Conservation (phyloP, 2,797 vertebrate species). For the Eulemur mongoz region DNA sequence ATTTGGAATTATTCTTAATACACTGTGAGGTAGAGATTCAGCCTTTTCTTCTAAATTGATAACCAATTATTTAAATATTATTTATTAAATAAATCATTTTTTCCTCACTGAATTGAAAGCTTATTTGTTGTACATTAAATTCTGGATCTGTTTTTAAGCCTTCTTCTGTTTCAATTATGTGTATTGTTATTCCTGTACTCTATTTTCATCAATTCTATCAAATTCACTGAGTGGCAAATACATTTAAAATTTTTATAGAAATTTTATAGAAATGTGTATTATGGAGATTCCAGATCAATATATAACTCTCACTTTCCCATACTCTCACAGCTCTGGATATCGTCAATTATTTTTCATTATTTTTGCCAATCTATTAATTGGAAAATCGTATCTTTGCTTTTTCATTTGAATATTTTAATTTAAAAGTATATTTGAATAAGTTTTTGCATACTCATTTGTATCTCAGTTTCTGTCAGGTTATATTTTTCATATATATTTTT, state of each 20-base stretch:
- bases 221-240: background rate
- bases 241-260: background rate
- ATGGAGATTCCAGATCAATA: background rate
- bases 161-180: background rate
- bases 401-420: conserved; percentile 26
- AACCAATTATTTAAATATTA: background rate
- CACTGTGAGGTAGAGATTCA: background rate
- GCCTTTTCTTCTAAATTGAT: background rate
- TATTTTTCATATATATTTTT: background rate
- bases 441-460: background rate
- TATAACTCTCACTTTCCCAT: background rate
- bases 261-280: background rate
- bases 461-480: background rate
- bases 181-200: background rate
- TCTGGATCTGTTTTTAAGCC: background rate
- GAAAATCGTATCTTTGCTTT: background rate
- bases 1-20: conserved; percentile 15
- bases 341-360: background rate
- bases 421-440: background rate
- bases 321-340: background rate
- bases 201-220: background rate
- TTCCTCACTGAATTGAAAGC: background rate
- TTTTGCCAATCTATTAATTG: background rate
- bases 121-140: background rate
- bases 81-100: background rate